Evolutionary conservation across 2,113 vertebrate genomes (phyloP).

Genomic region (human): GRCh38 chr4:128011501-128012000

Average conservation of each 20-base stretch:
- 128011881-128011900: slow-evolving; percentile 24
- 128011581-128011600: slow-evolving; percentile 10
- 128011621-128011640: slow-evolving; percentile 57
- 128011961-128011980: slow-evolving; percentile 17
- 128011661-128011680: slow-evolving; percentile 90
- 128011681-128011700: slow-evolving; percentile 98
- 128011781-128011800: not conserved
- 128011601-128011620: slow-evolving; percentile 18
- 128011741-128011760: not conserved
- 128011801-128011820: not conserved
- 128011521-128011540: slow-evolving; percentile 10
- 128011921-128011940: not conserved
- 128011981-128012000: not conserved
- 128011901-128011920: not conserved
- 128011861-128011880: slow-evolving; percentile 37
- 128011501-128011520: not conserved
- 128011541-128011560: not conserved
- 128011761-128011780: slow-evolving; percentile 2
- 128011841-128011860: not conserved
- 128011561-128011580: slow-evolving; percentile 8
- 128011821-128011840: not conserved
- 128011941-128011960: slow-evolving; percentile 30
- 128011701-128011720: slow-evolving; percentile 87
- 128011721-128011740: slow-evolving; percentile 12
- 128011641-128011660: slow-evolving; percentile 88